Evolutionary conservation across 2,888 invertebrate genomes (phyloP).

Genomic region (Cataglyphis altisquamis): DNA sequence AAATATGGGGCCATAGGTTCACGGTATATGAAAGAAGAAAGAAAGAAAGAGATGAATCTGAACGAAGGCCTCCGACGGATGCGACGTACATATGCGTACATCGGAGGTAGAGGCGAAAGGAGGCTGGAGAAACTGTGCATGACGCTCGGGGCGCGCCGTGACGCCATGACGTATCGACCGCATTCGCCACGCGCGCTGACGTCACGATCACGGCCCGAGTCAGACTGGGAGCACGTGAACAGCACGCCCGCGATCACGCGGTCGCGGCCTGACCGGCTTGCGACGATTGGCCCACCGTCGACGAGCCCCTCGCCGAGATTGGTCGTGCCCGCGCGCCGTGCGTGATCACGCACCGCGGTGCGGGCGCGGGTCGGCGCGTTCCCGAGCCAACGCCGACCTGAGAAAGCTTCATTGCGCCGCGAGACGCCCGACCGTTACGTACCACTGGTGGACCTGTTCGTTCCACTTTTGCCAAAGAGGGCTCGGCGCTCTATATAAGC

Average conservation of each 20-base stretch:
- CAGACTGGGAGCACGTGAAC: slow-evolving; percentile 95
- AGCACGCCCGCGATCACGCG: slow-evolving; percentile 92
- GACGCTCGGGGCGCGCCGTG: slow-evolving; percentile 86
- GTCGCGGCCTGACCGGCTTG: slow-evolving; percentile 90
- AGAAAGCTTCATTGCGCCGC: slow-evolving; percentile 83
- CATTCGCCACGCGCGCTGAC: slow-evolving; percentile 86
- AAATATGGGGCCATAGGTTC: neutral
- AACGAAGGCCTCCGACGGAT: neutral
- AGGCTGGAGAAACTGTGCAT: slow-evolving; percentile 69
- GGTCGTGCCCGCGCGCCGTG: slow-evolving; percentile 85
- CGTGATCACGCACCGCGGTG: slow-evolving; percentile 85
- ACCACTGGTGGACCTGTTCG: slow-evolving; percentile 15
- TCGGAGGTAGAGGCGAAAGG: slow-evolving; percentile 30
- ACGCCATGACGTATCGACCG: slow-evolving; percentile 89
- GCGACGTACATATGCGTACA: neutral
- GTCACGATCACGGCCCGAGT: slow-evolving; percentile 90
- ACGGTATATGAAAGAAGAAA: neutral
- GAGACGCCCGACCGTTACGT: slow-evolving; percentile 76
- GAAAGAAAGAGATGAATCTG: neutral
- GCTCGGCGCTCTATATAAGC: neutral
- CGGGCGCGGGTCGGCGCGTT: slow-evolving; percentile 86
- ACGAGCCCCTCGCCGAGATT: slow-evolving; percentile 91
- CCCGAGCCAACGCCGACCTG: slow-evolving; percentile 76
- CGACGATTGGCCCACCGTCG: slow-evolving; percentile 88
- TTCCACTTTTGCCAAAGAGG: slow-evolving; percentile 50